Conservation (phyloP, 1,140 invertebrate species). For the Dinoponera quadriceps region DNA sequence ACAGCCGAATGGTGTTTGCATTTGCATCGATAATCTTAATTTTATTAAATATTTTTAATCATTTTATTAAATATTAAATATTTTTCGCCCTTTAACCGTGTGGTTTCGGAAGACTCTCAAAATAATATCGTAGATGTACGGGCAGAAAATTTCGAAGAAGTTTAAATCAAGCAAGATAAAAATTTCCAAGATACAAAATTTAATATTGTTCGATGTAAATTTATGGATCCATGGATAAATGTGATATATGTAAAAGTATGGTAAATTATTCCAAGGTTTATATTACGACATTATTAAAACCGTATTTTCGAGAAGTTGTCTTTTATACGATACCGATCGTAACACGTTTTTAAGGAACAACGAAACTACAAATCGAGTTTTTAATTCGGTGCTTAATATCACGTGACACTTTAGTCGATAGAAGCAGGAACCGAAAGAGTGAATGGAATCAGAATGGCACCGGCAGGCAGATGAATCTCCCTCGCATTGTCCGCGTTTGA, state of each 20-base stretch:
- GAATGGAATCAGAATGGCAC: slow-evolving; percentile 70
- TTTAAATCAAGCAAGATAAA: not conserved
- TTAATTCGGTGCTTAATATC: slow-evolving; percentile 84
- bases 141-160: not conserved
- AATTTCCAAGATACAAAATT: not conserved
- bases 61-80: slow-evolving; percentile 9
- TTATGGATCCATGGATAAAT: not conserved
- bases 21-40: not conserved
- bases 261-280: not conserved
- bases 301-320: not conserved
- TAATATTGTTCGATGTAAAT: too few species aligned
- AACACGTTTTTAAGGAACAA: slow-evolving; percentile 74
- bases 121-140: too few species aligned
- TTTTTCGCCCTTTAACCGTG: not conserved
- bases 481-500: slow-evolving; percentile 84
- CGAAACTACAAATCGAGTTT: slow-evolving; percentile 82
- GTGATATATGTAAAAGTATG: not conserved
- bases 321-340: slow-evolving; percentile 66
- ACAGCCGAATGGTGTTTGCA: not conserved
- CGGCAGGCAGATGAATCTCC: slow-evolving; percentile 84
- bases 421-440: slow-evolving; percentile 67
- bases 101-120: too few species aligned
- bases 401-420: slow-evolving; percentile 81
- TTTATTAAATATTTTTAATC: not conserved
- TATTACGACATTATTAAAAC: not conserved